Conservation (phyloP, 2,888 invertebrate genomes). For the Dasypolia templi region DNA sequence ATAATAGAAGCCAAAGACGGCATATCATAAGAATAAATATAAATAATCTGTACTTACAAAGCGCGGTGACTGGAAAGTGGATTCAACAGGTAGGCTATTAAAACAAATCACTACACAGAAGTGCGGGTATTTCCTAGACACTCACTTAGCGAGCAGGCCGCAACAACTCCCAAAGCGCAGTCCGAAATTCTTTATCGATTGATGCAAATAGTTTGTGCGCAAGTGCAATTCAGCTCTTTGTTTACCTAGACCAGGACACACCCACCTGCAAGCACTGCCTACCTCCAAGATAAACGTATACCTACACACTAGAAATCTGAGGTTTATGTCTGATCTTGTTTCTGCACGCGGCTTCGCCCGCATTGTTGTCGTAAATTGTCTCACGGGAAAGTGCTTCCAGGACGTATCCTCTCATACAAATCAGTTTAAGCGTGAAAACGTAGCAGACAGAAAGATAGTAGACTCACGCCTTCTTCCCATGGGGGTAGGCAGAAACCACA, state of each 20-base stretch:
- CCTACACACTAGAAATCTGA: not conserved
- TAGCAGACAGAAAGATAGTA: too few species aligned
- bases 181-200: conserved; percentile 48
- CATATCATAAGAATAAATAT: not conserved
- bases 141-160: not conserved
- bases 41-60: conserved; percentile 23
- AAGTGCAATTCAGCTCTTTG: conserved; percentile 46
- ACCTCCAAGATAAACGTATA: not conserved
- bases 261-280: conserved; percentile 13
- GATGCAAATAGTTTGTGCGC: conserved; percentile 45
- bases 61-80: not conserved
- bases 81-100: conserved; percentile 32
- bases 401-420: too few species aligned
- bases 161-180: not conserved
- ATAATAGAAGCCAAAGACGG: not conserved
- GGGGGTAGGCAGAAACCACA: too few species aligned
- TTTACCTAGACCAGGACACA: conserved; percentile 20
- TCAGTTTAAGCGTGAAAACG: too few species aligned
- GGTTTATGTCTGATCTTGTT: too few species aligned
- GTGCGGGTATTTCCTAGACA: not conserved
- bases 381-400: too few species aligned
- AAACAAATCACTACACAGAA: not conserved
- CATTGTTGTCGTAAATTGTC: too few species aligned
- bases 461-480: too few species aligned
- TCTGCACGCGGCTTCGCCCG: too few species aligned